Evolutionary conservation across 2,888 invertebrate genomes (phyloP).

Genomic region (Hedychridium roseum): DNA sequence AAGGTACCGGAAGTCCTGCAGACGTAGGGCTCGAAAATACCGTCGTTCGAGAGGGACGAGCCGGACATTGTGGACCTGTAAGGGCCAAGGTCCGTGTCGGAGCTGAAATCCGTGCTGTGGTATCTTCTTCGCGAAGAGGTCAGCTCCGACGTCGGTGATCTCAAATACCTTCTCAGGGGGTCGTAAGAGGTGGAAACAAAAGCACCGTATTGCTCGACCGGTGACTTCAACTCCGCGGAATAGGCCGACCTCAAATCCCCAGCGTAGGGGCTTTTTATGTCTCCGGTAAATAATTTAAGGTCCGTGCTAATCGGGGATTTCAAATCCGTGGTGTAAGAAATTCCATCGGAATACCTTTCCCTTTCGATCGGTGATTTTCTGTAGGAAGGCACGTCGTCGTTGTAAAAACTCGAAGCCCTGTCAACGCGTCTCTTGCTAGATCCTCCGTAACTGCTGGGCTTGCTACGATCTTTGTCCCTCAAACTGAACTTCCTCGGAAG

Average conservation of each 20-base stretch:
- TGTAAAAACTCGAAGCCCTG: slow-evolving; percentile 44
- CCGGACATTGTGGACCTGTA: slow-evolving; percentile 37
- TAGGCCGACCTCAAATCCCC: slow-evolving; percentile 23
- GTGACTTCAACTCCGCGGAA: slow-evolving; percentile 41
- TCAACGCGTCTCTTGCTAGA: slow-evolving; percentile 37
- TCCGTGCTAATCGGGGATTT: background rate
- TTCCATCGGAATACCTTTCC: slow-evolving; percentile 36
- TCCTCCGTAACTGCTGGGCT: slow-evolving; percentile 19
- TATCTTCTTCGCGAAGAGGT: slow-evolving; percentile 41
- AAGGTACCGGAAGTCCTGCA: slow-evolving; percentile 33
- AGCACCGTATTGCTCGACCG: slow-evolving; percentile 36
- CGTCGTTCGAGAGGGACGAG: slow-evolving; percentile 29
- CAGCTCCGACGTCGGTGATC: slow-evolving; percentile 48
- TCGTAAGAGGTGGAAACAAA: slow-evolving; percentile 44
- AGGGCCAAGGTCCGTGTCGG: slow-evolving; percentile 38
- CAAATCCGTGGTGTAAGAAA: too few relatives aligned
- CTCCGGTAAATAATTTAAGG: too few relatives aligned
- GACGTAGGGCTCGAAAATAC: slow-evolving; percentile 29
- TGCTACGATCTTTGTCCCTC: slow-evolving; percentile 37
- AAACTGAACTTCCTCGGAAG: slow-evolving; percentile 63
- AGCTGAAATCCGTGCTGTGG: slow-evolving; percentile 45
- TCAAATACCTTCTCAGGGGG: slow-evolving; percentile 46
- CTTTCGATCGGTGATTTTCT: slow-evolving; percentile 48
- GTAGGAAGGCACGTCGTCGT: slow-evolving; percentile 38
- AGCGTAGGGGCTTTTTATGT: too few relatives aligned